A percentile compares a stretch with the other conserved stretches of the same genome.
phyloP scores from a whole-genome alignment of 1,140 invertebrate genomes.

The Drosophila nikananu region DNA sequence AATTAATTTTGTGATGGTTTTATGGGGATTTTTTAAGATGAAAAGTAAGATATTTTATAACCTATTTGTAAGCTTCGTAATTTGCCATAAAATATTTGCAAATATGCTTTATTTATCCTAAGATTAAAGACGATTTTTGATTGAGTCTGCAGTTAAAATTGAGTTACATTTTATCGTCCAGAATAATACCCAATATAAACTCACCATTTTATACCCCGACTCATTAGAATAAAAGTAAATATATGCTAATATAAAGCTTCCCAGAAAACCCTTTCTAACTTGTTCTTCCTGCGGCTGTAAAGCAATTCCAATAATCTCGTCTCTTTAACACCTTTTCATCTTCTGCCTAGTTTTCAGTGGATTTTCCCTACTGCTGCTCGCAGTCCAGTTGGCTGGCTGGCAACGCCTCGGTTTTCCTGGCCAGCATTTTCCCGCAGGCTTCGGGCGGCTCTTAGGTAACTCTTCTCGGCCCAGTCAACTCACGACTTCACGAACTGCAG shows the following conservation, averaged over 20 bases:
- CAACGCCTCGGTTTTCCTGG: conserved; percentile 59
- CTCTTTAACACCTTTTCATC: neutral
- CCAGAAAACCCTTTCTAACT: neutral
- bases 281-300: neutral
- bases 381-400: conserved; percentile 35
- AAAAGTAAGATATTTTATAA: no score
- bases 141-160: neutral
- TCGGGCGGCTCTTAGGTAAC: conserved; percentile 70
- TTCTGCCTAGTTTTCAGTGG: conserved; percentile 13
- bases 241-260: neutral
- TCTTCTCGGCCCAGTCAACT: conserved; percentile 56
- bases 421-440: conserved; percentile 11
- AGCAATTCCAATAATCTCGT: conserved; percentile 1
- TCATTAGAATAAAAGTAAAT: neutral
- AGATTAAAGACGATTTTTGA: neutral
- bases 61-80: no score
- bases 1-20: neutral
- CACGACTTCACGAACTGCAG: conserved; percentile 75
- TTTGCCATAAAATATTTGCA: no score
- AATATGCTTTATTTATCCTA: no score
- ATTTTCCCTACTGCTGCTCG: conserved; percentile 25
- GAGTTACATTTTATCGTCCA: neutral
- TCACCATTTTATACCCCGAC: neutral
- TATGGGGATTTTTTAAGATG: neutral
- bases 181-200: neutral